phyloP scores from a whole-genome alignment of 64 coral and sea anemone species.

The Catalaphyllia jardinei region DNA sequence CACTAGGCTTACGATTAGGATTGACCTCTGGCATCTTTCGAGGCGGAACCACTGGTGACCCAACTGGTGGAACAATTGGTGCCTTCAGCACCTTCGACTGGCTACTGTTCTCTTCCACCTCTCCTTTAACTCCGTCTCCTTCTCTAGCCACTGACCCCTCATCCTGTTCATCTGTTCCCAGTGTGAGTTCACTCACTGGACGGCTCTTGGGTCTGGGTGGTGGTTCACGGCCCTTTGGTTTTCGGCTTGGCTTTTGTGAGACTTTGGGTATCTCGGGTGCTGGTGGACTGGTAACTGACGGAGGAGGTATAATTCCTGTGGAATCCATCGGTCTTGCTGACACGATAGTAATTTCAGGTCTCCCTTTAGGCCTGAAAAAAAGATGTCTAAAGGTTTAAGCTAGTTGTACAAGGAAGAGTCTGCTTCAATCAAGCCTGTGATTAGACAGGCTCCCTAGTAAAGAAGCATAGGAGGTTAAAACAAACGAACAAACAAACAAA shows the following conservation, averaged over 20 bases:
- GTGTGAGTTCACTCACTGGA: conserved; percentile 60
- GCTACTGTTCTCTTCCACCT: not conserved
- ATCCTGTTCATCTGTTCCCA: conserved; percentile 17
- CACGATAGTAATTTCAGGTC: conserved; percentile 86
- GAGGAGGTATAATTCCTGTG: conserved; percentile 29
- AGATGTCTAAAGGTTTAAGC: not conserved
- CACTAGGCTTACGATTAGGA: not conserved
- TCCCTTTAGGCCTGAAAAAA: conserved; percentile 53
- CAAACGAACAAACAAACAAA: too few species aligned
- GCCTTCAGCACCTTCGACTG: not conserved
- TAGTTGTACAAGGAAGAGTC: too few species aligned
- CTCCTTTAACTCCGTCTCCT: not conserved
- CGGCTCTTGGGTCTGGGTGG: conserved; percentile 84
- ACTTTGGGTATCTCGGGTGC: not conserved
- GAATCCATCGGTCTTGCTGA: conserved; percentile 83
- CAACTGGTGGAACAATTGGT: not conserved
- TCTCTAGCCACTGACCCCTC: not conserved
- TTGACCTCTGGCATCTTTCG: not conserved
- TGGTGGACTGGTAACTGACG: not conserved
- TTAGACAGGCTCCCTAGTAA: too few species aligned
- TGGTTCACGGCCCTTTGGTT: conserved; percentile 47
- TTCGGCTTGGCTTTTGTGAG: conserved; percentile 10
- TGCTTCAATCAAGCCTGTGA: too few species aligned
- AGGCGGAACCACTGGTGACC: not conserved
- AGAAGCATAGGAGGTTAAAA: too few species aligned